Percentiles rank a stretch among this genome's conserved stretches.
These are phyloP conservation scores for Verasper variegatus DNA, from an alignment of 2,113 vertebrate species.

Conservation along the genomic window DNA sequence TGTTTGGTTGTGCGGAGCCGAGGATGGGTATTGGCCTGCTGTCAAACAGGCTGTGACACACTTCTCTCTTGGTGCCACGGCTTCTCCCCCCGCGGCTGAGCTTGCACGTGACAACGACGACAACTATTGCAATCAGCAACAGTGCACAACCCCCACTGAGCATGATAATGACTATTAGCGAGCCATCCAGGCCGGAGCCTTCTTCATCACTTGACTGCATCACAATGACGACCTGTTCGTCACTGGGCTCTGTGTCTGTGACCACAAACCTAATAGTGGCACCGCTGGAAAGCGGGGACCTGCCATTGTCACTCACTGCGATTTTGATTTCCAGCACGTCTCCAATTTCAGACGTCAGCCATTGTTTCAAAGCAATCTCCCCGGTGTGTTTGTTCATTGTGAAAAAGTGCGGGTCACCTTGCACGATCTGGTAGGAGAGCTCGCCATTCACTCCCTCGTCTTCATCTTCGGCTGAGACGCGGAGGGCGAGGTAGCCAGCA, in stretches of 20 bases:
- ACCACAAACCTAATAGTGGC: slow-evolving; percentile 71
- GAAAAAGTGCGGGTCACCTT: slow-evolving; percentile 70
- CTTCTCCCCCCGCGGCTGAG: slow-evolving; percentile 45
- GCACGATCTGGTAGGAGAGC: slow-evolving; percentile 70
- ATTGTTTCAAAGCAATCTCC: slow-evolving; percentile 74
- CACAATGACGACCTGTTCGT: slow-evolving; percentile 74
- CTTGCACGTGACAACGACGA: slow-evolving; percentile 73
- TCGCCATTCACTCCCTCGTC: slow-evolving; percentile 72
- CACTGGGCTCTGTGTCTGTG: slow-evolving; percentile 69
- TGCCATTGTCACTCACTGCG: slow-evolving; percentile 73
- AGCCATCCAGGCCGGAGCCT: slow-evolving; percentile 53
- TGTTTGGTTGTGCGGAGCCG: slow-evolving; percentile 43
- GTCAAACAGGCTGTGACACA: slow-evolving; percentile 65
- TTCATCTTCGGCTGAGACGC: slow-evolving; percentile 64
- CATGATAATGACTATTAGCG: slow-evolving; percentile 68
- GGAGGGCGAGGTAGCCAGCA: slow-evolving; percentile 71
- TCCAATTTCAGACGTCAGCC: slow-evolving; percentile 56
- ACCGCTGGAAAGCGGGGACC: slow-evolving; percentile 50
- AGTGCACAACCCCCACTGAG: slow-evolving; percentile 76
- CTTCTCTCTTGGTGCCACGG: slow-evolving; percentile 57
- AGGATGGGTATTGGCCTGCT: slow-evolving; percentile 47
- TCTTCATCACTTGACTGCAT: slow-evolving; percentile 58
- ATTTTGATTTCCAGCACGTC: slow-evolving; percentile 66
- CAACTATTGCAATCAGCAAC: slow-evolving; percentile 78
- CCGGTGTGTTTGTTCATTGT: slow-evolving; percentile 65